These are phyloP conservation scores for Bombylius discolor DNA, from an alignment of 2,888 invertebrate genomes.

Conservation along the genomic window DNA sequence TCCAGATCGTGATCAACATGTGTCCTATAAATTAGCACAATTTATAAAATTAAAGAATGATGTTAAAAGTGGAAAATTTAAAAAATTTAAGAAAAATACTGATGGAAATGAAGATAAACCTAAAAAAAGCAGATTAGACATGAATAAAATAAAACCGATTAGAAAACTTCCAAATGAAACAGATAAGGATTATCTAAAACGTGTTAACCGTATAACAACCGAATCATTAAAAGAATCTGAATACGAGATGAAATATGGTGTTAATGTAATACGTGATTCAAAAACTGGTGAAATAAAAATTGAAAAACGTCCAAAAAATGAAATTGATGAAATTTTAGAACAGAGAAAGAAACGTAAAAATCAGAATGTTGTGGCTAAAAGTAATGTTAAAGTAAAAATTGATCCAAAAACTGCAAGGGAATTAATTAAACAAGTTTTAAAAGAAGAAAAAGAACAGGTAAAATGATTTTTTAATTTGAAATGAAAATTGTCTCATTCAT, in stretches of 20 bases:
- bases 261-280: conserved; percentile 42
- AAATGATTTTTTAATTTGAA: background rate
- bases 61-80: conserved; percentile 29
- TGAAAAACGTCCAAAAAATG: conserved; percentile 36
- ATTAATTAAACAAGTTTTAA: conserved; percentile 29
- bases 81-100: conserved; percentile 22
- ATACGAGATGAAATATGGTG: conserved; percentile 48
- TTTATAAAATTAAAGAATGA: conserved; percentile 47
- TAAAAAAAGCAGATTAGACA: conserved; percentile 12
- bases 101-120: conserved; percentile 29
- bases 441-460: conserved; percentile 26
- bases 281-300: conserved; percentile 38
- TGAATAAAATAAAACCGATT: conserved; percentile 39
- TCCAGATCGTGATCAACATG: conserved; percentile 57
- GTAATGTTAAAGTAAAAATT: conserved; percentile 19
- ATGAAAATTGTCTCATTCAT: conserved; percentile 2
- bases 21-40: conserved; percentile 55
- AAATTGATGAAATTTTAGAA: conserved; percentile 30
- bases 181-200: conserved; percentile 46
- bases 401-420: conserved; percentile 25
- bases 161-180: conserved; percentile 49
- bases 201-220: conserved; percentile 51
- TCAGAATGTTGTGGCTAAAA: conserved; percentile 33
- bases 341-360: conserved; percentile 20
- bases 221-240: conserved; percentile 47